Conservation (phyloP, 2,113 vertebrate species). For the Galeopterus variegatus region DNA sequence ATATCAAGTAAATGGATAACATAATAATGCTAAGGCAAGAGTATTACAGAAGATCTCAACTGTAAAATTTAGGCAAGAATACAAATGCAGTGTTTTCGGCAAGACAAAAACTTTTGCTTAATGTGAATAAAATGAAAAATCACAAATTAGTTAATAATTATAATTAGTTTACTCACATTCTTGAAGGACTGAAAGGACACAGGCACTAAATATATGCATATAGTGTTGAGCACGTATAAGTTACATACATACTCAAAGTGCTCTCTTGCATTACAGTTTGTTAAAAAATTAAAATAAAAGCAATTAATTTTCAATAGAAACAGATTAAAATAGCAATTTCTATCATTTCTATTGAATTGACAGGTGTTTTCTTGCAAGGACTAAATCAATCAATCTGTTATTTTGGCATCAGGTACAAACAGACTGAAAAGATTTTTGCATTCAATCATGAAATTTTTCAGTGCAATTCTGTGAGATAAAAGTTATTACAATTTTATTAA, state of each 20-base stretch:
- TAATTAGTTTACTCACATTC: background rate
- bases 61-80: background rate
- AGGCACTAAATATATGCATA: background rate
- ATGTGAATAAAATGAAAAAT: background rate
- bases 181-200: background rate
- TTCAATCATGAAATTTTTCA: slow-evolving; percentile 6
- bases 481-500: slow-evolving; percentile 73
- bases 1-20: background rate
- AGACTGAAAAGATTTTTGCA: background rate
- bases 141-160: background rate
- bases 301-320: background rate
- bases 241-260: background rate
- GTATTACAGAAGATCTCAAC: background rate
- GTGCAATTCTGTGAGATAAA: background rate
- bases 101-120: background rate
- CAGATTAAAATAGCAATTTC: background rate
- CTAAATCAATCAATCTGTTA: slow-evolving; percentile 17
- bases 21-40: background rate
- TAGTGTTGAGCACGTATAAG: background rate
- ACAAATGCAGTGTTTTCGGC: background rate
- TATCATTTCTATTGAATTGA: slow-evolving; percentile 36
- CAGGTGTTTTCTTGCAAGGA: slow-evolving; percentile 61
- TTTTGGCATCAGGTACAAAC: background rate
- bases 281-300: background rate
- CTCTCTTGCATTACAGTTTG: background rate